A percentile compares a stretch with the other conserved stretches of the same genome.
These are phyloP conservation scores for Larimichthys crocea DNA, from an alignment of 2,113 vertebrate species.

Conservation along the genomic window DNA sequence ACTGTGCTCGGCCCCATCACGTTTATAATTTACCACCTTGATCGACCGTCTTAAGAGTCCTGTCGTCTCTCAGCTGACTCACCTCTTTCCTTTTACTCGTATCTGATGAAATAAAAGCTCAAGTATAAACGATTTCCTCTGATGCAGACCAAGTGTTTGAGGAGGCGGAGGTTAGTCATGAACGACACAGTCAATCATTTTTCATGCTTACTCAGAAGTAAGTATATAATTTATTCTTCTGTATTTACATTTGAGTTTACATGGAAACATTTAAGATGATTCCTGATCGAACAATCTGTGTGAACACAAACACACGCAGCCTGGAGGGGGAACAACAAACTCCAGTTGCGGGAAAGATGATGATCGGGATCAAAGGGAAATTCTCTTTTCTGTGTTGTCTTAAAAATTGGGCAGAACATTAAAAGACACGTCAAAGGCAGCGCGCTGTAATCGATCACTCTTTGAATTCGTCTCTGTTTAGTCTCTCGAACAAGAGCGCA, in stretches of 20 bases:
- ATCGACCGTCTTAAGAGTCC: background rate
- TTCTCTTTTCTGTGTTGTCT: background rate
- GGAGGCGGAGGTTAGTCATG: background rate
- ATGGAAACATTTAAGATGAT: background rate
- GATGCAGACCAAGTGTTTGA: background rate
- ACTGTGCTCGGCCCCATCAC: background rate
- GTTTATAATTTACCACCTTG: background rate
- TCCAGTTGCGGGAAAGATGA: constrained; percentile 4
- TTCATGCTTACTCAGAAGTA: constrained; percentile 19
- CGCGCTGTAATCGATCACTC: constrained; percentile 12
- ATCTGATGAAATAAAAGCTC: constrained; percentile 23
- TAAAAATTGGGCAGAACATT: constrained; percentile 27
- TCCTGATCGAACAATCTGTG: background rate
- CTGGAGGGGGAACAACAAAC: background rate
- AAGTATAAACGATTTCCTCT: background rate
- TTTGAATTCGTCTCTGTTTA: constrained; percentile 40
- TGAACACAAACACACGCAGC: background rate
- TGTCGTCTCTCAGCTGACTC: constrained; percentile 15
- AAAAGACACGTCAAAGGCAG: background rate
- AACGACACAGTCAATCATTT: background rate
- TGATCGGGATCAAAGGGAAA: background rate
- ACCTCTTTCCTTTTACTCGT: background rate
- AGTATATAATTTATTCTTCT: constrained; percentile 41
- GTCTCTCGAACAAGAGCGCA: background rate
- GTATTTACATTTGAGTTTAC: constrained; percentile 67